Conservation (phyloP, 2,888 invertebrate genomes). For the Dryobotodes eremita region DNA sequence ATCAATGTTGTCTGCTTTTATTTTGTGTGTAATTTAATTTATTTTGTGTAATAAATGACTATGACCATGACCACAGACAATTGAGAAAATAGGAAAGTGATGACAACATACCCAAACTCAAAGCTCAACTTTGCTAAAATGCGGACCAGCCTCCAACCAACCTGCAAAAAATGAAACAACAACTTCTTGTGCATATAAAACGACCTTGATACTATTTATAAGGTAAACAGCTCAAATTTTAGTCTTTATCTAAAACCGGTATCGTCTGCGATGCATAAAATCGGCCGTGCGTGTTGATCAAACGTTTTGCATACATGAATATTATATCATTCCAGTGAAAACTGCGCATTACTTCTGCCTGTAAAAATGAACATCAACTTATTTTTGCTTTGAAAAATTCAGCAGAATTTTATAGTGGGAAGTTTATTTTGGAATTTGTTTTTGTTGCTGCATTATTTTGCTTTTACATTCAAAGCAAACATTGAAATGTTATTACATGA, state of each 20-base stretch:
- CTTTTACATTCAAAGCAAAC: constrained; percentile 4
- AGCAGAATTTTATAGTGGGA: constrained; percentile 15
- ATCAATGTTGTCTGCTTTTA: not conserved
- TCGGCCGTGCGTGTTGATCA: constrained; percentile 50
- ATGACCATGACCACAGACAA: not conserved
- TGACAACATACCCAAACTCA: not conserved
- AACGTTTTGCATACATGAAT: constrained; percentile 69
- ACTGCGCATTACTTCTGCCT: constrained; percentile 21
- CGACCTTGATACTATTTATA: constrained; percentile 36
- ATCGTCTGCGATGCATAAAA: constrained; percentile 44
- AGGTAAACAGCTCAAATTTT: constrained; percentile 38
- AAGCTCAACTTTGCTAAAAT: not conserved
- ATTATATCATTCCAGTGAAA: constrained; percentile 41
- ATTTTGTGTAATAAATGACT: not conserved
- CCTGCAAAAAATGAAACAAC: not conserved
- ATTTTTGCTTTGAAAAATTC: constrained; percentile 12
- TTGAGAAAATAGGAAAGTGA: not conserved
- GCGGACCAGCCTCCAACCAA: not conserved
- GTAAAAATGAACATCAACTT: constrained; percentile 29
- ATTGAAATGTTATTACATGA: not conserved
- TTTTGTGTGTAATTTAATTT: not conserved
- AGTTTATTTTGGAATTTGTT: constrained; percentile 18
- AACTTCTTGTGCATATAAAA: not conserved
- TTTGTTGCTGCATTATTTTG: not conserved
- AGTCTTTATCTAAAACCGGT: constrained; percentile 29